Evolutionary conservation across 2,797 vertebrate genomes (phyloP).

Genomic region (Potorous gilbertii): DNA sequence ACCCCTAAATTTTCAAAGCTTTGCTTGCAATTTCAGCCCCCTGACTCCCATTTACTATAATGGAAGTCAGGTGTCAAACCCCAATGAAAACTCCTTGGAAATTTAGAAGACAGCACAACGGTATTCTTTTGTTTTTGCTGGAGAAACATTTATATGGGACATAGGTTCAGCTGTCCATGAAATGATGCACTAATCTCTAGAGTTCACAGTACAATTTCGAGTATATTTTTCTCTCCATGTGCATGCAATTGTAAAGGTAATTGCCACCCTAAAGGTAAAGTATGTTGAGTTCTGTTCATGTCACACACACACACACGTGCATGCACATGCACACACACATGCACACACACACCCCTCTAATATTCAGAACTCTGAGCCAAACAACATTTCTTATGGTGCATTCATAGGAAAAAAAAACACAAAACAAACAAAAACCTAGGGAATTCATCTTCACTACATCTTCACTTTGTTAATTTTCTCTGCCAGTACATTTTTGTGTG

Average conservation of each 20-base stretch:
- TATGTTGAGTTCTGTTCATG: slow-evolving; percentile 48
- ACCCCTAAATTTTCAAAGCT: slow-evolving; percentile 68
- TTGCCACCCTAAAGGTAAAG: slow-evolving; percentile 79
- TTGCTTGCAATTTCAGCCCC: slow-evolving; percentile 65
- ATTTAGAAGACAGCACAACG: slow-evolving; percentile 63
- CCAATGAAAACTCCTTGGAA: slow-evolving; percentile 66
- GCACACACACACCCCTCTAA: neutral
- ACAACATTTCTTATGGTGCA: slow-evolving; percentile 23
- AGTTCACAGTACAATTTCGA: slow-evolving; percentile 79
- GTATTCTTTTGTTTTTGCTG: slow-evolving; percentile 71
- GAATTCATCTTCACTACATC: neutral
- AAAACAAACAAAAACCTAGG: neutral
- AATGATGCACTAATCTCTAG: slow-evolving; percentile 80
- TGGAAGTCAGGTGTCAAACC: slow-evolving; percentile 74
- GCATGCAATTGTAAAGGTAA: slow-evolving; percentile 80
- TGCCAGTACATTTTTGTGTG: neutral
- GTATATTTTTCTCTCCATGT: slow-evolving; percentile 77
- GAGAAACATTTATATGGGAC: slow-evolving; percentile 77
- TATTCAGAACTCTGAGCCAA: slow-evolving; percentile 61
- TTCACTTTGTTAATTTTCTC: neutral
- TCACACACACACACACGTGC: neutral
- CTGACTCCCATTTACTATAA: slow-evolving; percentile 70
- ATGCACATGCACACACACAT: too few relatives aligned
- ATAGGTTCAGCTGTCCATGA: slow-evolving; percentile 78
- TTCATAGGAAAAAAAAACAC: neutral